Percentiles rank a stretch among this genome's conserved stretches.
phyloP scores from a whole-genome alignment of 2,888 invertebrate species.

The Serripes groenlandicus region DNA sequence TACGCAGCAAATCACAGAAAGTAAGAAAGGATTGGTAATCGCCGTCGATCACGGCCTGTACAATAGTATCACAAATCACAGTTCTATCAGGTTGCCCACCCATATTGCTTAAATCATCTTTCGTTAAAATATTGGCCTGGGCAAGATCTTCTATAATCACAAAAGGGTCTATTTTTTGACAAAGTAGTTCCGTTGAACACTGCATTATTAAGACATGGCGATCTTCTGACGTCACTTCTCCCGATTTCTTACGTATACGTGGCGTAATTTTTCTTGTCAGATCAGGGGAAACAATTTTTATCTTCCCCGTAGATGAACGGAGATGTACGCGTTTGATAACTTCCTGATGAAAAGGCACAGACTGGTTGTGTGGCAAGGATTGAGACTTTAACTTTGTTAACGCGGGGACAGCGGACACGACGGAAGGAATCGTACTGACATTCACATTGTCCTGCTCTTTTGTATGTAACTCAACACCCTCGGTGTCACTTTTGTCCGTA shows the following conservation, averaged over 20 bases:
- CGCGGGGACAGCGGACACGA: neutral
- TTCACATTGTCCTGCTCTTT: neutral
- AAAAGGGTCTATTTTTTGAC: conserved; percentile 79
- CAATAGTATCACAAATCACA: conserved; percentile 78
- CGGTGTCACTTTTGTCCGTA: neutral
- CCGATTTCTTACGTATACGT: conserved; percentile 72
- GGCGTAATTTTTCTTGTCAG: conserved; percentile 68
- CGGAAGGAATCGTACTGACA: neutral
- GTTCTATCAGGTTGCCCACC: conserved; percentile 77
- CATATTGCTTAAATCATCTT: conserved; percentile 75
- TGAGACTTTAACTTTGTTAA: conserved; percentile 7
- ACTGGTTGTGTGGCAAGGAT: conserved; percentile 13
- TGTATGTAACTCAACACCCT: neutral
- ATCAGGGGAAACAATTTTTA: conserved; percentile 78
- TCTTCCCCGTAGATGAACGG: conserved; percentile 58
- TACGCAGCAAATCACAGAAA: conserved; percentile 80
- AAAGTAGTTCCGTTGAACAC: conserved; percentile 77
- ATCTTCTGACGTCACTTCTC: conserved; percentile 70
- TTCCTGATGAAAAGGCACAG: neutral
- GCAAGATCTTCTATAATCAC: conserved; percentile 74
- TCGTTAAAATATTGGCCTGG: conserved; percentile 69
- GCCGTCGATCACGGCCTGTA: conserved; percentile 73
- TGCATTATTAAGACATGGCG: conserved; percentile 78
- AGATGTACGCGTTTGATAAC: conserved; percentile 1
- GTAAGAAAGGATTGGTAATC: conserved; percentile 72